Conservation (phyloP, 2,888 invertebrate genomes). For the Cylloceria caligata region DNA sequence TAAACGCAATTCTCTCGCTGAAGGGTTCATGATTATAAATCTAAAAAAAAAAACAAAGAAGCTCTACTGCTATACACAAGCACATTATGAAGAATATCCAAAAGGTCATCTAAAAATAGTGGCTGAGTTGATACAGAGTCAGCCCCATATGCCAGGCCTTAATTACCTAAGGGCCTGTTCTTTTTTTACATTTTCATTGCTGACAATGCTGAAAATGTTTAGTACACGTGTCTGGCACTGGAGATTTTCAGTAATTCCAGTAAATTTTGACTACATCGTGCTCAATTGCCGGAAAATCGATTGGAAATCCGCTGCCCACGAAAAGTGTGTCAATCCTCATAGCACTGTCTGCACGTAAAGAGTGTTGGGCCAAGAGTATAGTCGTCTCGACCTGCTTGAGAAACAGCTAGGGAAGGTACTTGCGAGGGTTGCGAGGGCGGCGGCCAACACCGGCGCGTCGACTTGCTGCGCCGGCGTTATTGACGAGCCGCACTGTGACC, state of each 20-base stretch:
- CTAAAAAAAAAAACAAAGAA: too few species aligned
- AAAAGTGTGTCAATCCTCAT: constrained; percentile 17
- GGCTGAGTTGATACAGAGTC: too few species aligned
- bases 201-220: neutral
- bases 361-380: neutral
- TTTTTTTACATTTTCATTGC: neutral
- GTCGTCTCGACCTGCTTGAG: constrained; percentile 23
- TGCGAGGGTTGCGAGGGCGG: constrained; percentile 56
- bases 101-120: neutral
- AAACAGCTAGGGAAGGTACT: constrained; percentile 21
- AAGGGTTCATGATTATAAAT: too few species aligned
- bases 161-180: too few species aligned
- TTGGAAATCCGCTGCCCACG: neutral
- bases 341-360: constrained; percentile 8
- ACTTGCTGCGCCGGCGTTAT: constrained; percentile 75
- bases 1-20: too few species aligned
- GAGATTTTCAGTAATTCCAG: neutral
- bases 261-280: neutral
- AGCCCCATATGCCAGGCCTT: too few species aligned
- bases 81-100: too few species aligned
- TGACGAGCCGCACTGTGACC: constrained; percentile 80
- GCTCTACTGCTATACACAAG: too few species aligned
- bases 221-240: too few species aligned
- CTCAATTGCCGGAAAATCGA: neutral
- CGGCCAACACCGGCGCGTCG: constrained; percentile 66